Conservation (phyloP, 2,113 vertebrate genomes). For the Odocoileus virginianus region DNA sequence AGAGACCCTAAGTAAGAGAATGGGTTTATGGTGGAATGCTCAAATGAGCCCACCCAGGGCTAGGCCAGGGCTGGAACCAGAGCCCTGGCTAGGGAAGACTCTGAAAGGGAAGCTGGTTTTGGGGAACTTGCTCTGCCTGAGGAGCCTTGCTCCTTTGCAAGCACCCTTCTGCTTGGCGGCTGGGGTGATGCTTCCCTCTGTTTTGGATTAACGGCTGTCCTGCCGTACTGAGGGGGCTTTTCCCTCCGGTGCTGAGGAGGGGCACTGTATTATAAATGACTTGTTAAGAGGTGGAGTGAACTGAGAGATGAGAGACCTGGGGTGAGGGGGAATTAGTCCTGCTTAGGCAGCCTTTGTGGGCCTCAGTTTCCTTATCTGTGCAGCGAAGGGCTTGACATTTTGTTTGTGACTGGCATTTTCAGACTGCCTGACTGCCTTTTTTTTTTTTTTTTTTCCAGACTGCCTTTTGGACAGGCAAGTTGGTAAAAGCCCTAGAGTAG, state of each 20-base stretch:
- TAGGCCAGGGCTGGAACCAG: conserved; percentile 20
- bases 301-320: background rate
- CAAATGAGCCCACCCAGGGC: background rate
- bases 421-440: background rate
- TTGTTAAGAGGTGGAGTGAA: background rate
- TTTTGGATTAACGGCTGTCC: background rate
- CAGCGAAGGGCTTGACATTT: background rate
- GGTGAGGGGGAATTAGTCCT: background rate
- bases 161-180: background rate
- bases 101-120: conserved; percentile 44
- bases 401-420: background rate
- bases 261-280: background rate
- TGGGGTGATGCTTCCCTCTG: background rate
- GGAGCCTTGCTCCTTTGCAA: background rate
- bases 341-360: background rate
- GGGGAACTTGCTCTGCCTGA: conserved; percentile 22
- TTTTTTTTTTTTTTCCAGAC: background rate
- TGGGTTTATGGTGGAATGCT: background rate
- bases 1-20: background rate
- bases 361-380: conserved; percentile 10
- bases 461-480: conserved; percentile 14
- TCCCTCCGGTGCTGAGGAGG: background rate
- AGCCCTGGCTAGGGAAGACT: background rate
- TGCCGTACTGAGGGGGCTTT: background rate
- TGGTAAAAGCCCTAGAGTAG: background rate